Conservation (phyloP, 2,888 invertebrate genomes). For the Andrena minutula region DNA sequence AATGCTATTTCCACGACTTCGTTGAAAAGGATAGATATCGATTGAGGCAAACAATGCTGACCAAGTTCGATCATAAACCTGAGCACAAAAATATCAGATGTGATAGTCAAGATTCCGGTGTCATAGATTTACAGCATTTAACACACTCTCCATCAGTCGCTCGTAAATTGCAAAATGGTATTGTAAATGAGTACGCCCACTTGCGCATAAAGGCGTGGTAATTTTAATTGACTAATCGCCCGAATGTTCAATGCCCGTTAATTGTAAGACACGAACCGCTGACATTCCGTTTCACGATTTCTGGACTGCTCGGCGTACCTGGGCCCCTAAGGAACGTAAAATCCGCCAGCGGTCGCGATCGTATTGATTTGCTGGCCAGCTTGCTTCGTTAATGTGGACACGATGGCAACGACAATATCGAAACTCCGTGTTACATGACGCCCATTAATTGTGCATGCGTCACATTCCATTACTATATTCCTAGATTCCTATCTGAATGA, state of each 20-base stretch:
- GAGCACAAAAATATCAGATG: too few species aligned
- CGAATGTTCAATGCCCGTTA: not conserved
- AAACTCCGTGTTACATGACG: conserved; percentile 64
- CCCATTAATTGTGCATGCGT: conserved; percentile 57
- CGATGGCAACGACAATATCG: conserved; percentile 58
- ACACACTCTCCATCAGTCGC: too few species aligned
- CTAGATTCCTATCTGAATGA: conserved; percentile 49
- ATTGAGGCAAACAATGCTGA: not conserved
- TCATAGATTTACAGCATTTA: too few species aligned
- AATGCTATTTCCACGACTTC: not conserved
- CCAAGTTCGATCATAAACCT: not conserved
- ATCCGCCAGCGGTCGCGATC: conserved; percentile 55
- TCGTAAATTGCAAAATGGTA: too few species aligned
- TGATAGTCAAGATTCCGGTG: too few species aligned
- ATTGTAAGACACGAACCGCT: not conserved
- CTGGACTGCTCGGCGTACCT: too few species aligned
- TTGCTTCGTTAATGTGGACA: conserved; percentile 65
- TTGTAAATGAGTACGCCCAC: too few species aligned
- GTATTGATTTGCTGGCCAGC: conserved; percentile 63
- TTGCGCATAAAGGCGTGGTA: too few species aligned
- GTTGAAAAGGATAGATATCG: not conserved
- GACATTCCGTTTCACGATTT: too few species aligned
- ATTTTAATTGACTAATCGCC: too few species aligned
- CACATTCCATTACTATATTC: conserved; percentile 65
- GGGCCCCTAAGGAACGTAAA: not conserved